Base-by-base conservation (phyloP, 2,888 invertebrate genomes). In the Ennomos fuscantarius region DNA sequence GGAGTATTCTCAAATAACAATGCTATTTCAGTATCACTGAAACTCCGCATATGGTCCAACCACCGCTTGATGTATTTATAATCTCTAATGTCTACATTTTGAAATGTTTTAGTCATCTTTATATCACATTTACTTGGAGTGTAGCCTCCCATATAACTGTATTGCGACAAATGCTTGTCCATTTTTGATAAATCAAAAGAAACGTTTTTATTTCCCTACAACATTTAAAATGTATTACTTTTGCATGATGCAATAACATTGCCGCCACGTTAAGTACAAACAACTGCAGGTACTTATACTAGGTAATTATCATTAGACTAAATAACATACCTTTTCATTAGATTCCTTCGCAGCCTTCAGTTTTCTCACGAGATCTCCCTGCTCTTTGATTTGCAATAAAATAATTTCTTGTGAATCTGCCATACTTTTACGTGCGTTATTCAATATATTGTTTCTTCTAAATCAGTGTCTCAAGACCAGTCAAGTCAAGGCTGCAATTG, bases 301-400 rank as follows among this genome's bases (percentile, higher is more conserved):
- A 5, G 1, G 31, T 34, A 1, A 45, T 55, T 34, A 34, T 3
- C 37, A 36, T 41, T 13, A 9, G 40, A n/a, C 9, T 40, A 45
- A 8, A 39, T 52, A n/a, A 82, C 82, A 78, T 74, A 97, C 97
- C 96, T 95, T 95, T 69, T 95, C 95, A 81, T 93, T 94, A 49
- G 95, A 94, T 84, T 96, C 96, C 87, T 97, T 96, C 33, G 95
- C 94, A 66, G 95, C 93, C 90, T 97, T 97, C 63, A 97, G 89
- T 88, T 95, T 95, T 76, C 97, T 93, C 48, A 97, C 96, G 69
- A 96, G 84, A 82, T 97, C 96, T 65, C 96, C 97, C 86, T 97
- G 97, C 75, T 88, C 89, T 78, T 90, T 86, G 56, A 92, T 91
- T 84, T 89, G 84, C 64, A 84, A 79, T 56, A 83, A 70, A 63